A percentile compares a stretch with the other conserved stretches of the same genome.
Conservation (phyloP, 2,797 vertebrate genomes). For the Typhlichthys subterraneus region DNA sequence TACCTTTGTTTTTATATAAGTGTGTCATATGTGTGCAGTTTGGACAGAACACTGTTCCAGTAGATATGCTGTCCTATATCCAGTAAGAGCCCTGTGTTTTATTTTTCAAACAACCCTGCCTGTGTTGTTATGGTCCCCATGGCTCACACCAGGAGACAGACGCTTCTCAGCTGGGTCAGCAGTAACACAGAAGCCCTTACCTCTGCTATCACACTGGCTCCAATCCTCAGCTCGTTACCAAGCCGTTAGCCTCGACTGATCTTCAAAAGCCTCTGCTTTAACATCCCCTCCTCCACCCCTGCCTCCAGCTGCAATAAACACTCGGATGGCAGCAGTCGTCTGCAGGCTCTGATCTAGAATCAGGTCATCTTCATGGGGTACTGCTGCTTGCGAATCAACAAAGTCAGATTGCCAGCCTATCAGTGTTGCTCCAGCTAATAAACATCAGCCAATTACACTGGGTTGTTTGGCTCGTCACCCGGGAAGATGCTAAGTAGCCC, state of each 20-base stretch:
- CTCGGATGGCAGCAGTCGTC: constrained; percentile 6
- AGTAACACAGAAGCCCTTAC: not conserved
- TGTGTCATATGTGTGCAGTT: too few relatives aligned
- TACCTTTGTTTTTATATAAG: too few relatives aligned
- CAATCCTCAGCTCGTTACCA: constrained; percentile 43
- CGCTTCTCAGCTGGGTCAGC: constrained; percentile 7
- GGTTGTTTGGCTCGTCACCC: constrained; percentile 19
- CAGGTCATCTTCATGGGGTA: constrained; percentile 13
- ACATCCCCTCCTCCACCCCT: not conserved
- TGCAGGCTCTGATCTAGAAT: constrained; percentile 18
- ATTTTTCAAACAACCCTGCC: not conserved
- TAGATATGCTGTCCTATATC: too few relatives aligned
- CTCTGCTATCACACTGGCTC: constrained; percentile 27
- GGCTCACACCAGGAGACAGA: constrained; percentile 17
- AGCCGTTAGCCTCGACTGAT: constrained; percentile 52
- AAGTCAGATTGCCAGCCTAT: constrained; percentile 11
- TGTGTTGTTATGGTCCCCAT: not conserved
- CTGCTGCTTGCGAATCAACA: not conserved
- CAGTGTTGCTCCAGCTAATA: constrained; percentile 22
- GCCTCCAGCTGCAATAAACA: constrained; percentile 53
- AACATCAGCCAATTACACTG: constrained; percentile 31
- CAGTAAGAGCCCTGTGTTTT: constrained; percentile 8
- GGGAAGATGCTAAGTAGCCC: constrained; percentile 7
- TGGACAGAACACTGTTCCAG: too few relatives aligned
- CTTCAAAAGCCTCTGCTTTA: constrained; percentile 34